Base-by-base conservation (phyloP, 2,797 vertebrate genomes). In the Lutjanus argentimaculatus region DNA sequence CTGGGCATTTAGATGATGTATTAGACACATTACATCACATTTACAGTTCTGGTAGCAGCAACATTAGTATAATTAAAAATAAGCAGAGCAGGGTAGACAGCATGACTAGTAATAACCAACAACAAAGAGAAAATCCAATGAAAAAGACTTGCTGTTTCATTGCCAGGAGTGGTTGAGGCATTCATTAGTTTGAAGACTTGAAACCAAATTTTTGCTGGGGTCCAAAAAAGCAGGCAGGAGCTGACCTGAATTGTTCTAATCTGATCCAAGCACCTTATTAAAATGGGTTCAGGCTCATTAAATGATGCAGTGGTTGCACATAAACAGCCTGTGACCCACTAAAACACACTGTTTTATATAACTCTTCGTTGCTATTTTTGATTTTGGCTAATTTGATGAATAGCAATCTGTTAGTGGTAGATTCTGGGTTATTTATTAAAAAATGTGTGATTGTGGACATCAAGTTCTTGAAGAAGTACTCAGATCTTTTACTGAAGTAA, bases 221-320 rank as follows among this genome's bases (percentile, higher is more conserved):
- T 45, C 43, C 43, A 45, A 45, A 14, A 25, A 64, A 57, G 0
- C 15, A 19, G 36, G 1, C 4, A 7, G 21, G 14, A 42, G 25
- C 51, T 48, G 49, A 64, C 59, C 11, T 15, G 30, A 16, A 64
- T 77, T 15, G 9, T 36, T 63, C 30, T 51, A 51, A 67, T 67
- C 48, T 61, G 19, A 55, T 61, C 16, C 21, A 36, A 58, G 30
- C 12, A 15, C 9, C 7, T 64, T 25, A 63, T 69, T 58, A 61
- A 25, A 53, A 51, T 7, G 17, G 36, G 21, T 22, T 59, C 15
- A 21, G 36, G 15, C 53, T 67, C 48, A 61, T 79, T 72, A 46
- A 72, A 21, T 36, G 21, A 36, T 63, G 58, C 49, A 69, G 19
- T 36, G 8, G 42, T 40, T 17, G 25, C 48, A 48, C 6, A 48